Evolutionary conservation across 2,113 vertebrate species (phyloP), one percentile per base, ranked within the genome.

Genomic region (Ophthalmolycus amberensis): DNA sequence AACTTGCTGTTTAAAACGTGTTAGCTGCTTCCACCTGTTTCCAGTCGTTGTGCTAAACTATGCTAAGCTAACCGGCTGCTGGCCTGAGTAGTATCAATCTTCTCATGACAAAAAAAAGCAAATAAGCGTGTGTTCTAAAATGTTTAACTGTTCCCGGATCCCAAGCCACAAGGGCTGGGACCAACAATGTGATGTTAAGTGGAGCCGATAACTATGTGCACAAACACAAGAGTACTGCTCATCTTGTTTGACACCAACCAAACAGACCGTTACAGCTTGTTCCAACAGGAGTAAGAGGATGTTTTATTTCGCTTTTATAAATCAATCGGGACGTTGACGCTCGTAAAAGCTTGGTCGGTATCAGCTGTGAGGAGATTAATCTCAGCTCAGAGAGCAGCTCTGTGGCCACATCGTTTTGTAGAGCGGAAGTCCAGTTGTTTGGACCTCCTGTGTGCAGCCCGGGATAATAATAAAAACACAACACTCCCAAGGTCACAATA

Each of bases 321-420:
- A 79, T 68, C 69, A 74, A 38, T 59, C 44, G 79, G 70, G 77
- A 82, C 88, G 69, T 87, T 64, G 76, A 79, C 77, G 80, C 71
- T 89, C 65, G 78, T 67, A 20, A 71, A 84, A 86, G 69, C 59
- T 58, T 46, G 83, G 82, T 27, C 48, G 80, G 54, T 59, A 77
- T 81, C 78, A 70, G 64, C 73, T 12, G 83, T 66, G 80, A 63
- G 44, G 52, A 68, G 65, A 40, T 63, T 59, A 40, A 77, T 85
- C 71, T 86, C 46, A 78, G 74, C 83, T 86, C 82, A 87, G 79
- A 84, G 80, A 83, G 77, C 76, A n/a, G 72, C 66, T 60, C 68
- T 75, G 71, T 63, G 22, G 59, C 71, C 46, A 68, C 40, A 54
- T 65, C 52, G 15, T 50, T 56, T 5, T 54, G 66, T 62, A 15